phyloP scores from a whole-genome alignment of 2,797 vertebrate species.

The Tangara arthus region DNA sequence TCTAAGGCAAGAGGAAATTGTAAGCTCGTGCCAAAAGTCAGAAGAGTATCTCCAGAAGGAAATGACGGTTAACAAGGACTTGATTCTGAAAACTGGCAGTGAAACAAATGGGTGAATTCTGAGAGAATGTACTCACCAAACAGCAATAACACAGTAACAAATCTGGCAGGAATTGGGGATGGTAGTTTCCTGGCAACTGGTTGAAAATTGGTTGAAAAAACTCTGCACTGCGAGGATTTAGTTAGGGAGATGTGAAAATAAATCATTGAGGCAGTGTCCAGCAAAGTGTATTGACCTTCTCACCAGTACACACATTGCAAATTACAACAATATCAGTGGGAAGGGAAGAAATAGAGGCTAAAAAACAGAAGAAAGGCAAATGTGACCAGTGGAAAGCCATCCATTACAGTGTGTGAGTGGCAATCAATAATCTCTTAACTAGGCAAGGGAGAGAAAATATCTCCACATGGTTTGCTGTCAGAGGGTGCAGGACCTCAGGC shows the following conservation, averaged over 20 bases:
- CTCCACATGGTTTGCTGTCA: not conserved
- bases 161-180: not conserved
- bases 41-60: not conserved
- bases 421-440: constrained; percentile 18
- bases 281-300: not conserved
- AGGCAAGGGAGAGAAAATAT: not conserved
- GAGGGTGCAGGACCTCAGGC: not conserved
- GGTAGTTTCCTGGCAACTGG: not conserved
- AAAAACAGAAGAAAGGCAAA: not conserved
- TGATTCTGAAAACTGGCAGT: not conserved
- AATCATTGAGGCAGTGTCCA: not conserved
- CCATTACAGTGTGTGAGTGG: not conserved
- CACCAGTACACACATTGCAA: not conserved
- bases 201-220: not conserved
- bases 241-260: not conserved
- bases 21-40: not conserved
- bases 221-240: not conserved
- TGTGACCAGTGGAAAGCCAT: not conserved
- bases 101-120: not conserved
- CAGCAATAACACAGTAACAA: not conserved
- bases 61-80: not conserved
- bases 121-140: not conserved
- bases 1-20: not conserved
- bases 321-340: not conserved
- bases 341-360: not conserved